Evolutionary conservation across 1,140 invertebrate genomes (phyloP).

Genomic region (Drosophila ficusphila): DNA sequence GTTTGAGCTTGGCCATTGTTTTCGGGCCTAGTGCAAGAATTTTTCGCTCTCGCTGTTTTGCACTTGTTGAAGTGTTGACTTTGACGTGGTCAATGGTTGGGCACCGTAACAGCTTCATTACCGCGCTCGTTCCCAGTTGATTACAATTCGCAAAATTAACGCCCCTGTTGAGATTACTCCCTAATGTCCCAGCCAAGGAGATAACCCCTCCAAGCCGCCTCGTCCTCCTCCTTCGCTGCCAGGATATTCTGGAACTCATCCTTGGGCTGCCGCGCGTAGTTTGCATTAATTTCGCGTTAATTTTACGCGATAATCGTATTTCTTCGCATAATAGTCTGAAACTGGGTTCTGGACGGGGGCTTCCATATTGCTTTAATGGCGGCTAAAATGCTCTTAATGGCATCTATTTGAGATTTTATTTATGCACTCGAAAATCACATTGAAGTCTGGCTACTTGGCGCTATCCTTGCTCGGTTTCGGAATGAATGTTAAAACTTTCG

Average conservation of each 20-base stretch:
- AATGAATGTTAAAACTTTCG: conserved; percentile 9
- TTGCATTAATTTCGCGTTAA: conserved; percentile 81
- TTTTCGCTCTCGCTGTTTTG: conserved; percentile 20
- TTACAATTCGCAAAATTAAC: conserved; percentile 66
- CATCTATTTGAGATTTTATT: conserved; percentile 81
- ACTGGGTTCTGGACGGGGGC: background rate
- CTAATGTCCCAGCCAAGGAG: conserved; percentile 40
- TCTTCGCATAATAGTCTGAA: conserved; percentile 51
- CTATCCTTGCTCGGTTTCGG: background rate
- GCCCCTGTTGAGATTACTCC: conserved; percentile 62
- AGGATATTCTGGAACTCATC: conserved; percentile 3
- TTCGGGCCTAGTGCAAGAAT: background rate
- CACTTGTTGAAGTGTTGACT: conserved; percentile 50
- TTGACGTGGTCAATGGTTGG: conserved; percentile 54
- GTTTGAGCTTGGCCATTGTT: conserved; percentile 48
- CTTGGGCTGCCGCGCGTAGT: conserved; percentile 54
- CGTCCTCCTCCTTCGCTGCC: background rate
- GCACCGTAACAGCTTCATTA: conserved; percentile 62
- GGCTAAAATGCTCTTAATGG: conserved; percentile 77
- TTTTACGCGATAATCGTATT: conserved; percentile 79
- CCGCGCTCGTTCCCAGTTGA: conserved; percentile 33
- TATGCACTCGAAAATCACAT: conserved; percentile 79
- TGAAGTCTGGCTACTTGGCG: conserved; percentile 7
- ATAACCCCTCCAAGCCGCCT: conserved; percentile 13
- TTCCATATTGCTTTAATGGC: conserved; percentile 80